Base-by-base conservation (phyloP, 1,140 invertebrate species). In the Drosophila nannoptera region DNA sequence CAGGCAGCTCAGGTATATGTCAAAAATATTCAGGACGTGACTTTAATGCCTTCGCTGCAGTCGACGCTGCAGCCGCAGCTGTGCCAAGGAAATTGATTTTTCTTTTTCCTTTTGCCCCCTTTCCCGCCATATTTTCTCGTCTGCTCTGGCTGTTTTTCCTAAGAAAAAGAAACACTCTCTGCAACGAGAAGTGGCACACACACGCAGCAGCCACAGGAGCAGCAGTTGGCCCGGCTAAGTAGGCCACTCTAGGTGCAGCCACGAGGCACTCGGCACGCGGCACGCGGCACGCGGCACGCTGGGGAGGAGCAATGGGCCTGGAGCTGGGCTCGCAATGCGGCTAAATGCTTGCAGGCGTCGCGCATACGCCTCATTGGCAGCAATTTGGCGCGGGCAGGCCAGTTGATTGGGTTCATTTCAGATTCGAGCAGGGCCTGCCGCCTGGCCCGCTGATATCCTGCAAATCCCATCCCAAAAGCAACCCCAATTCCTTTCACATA, bases 21-120 rank as follows among this genome's bases (percentile, higher is more conserved):
- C 4, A 12, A 11, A 42, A 42, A 42, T 12, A 63, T 83, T 61
- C 63, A 72, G 69, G 48, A 75, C 75, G 78, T 83, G 72, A 78
- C 65, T 76, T 68, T 58, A 65, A 63, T 66, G 59, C 63, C 75
- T 63, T 35, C 58, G 32, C 7, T 16, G 61, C 72, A 65, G 68
- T 58, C 62, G 61, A 40, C 38, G 52, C 45, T 73, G 66, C 66
- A 68, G 69, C 22, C 22, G 22, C 22, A 22, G 22, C 22, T 22
- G 22, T 22, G 64, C 52, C 56, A 65, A 73, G 56, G 43, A 78
- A 78, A 83, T 78, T 82, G 78, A 84, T 82, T 82, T 81, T 75
- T 64, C 64, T 56, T 64, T 71, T 67, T 61, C 65, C 61, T 78
- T 60, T 72, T 71, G 22, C 22, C 22, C 3, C 22, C 3, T 22